These are phyloP conservation scores for Oligia strigilis DNA, from an alignment of 2,888 invertebrate species.

Conservation along the genomic window DNA sequence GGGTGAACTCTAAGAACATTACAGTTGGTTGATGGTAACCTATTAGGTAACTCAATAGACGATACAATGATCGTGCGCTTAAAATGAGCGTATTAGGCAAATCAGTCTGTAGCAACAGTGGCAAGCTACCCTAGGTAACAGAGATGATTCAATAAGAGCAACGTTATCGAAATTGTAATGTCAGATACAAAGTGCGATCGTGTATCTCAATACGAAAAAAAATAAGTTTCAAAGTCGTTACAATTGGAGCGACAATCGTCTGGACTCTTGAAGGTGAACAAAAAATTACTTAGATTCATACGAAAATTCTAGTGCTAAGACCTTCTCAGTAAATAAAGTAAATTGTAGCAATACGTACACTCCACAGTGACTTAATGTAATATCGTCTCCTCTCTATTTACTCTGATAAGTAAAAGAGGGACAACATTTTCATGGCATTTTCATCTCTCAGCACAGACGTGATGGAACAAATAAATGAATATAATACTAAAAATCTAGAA, in stretches of 20 bases:
- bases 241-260: conserved; percentile 79
- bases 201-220: conserved; percentile 69
- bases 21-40: background rate
- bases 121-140: background rate
- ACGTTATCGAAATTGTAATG: conserved; percentile 23
- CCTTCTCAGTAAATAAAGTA: conserved; percentile 82
- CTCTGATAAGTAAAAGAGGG: conserved; percentile 80
- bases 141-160: conserved; percentile 11
- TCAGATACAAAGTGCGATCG: conserved; percentile 45
- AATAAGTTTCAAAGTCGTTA: conserved; percentile 81
- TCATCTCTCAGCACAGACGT: conserved; percentile 88
- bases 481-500: conserved; percentile 88
- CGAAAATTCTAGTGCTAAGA: conserved; percentile 80
- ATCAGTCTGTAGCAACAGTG: background rate
- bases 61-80: conserved; percentile 20
- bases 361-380: conserved; percentile 85
- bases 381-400: conserved; percentile 79
- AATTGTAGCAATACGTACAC: conserved; percentile 82
- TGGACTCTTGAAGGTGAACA: conserved; percentile 85
- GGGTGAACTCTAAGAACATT: background rate
- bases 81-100: conserved; percentile 9
- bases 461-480: conserved; percentile 89
- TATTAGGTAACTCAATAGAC: conserved; percentile 16
- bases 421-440: conserved; percentile 87
- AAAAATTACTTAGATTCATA: conserved; percentile 80